Percentiles rank a stretch among this genome's conserved stretches.
Conservation (phyloP, 2,888 invertebrate genomes). For the Tridacna crocea region DNA sequence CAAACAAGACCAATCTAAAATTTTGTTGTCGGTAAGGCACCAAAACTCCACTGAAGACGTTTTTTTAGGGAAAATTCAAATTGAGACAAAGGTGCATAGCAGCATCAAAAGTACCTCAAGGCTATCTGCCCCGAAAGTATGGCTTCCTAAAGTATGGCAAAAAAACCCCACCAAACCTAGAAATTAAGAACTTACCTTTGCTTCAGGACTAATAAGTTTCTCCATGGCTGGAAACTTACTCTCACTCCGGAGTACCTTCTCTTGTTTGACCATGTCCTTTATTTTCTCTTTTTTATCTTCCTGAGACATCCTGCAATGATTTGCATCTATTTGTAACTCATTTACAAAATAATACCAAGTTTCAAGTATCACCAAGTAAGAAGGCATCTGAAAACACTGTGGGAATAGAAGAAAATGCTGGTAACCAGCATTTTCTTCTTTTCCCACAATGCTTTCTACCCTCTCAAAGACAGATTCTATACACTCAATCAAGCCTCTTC, state of each 20-base stretch:
- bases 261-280: constrained; percentile 71
- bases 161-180: too few species aligned
- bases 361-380: too few species aligned
- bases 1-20: too few species aligned
- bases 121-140: too few species aligned
- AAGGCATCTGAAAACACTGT: background rate
- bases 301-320: constrained; percentile 62
- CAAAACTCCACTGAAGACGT: too few species aligned
- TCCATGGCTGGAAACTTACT: constrained; percentile 75
- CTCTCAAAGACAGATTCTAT: background rate
- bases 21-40: too few species aligned
- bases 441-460: constrained; percentile 2
- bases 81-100: too few species aligned
- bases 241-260: constrained; percentile 74
- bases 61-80: too few species aligned
- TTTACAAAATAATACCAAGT: background rate
- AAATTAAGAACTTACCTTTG: constrained; percentile 59
- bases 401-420: constrained; percentile 1
- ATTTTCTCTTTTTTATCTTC: constrained; percentile 74
- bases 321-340: background rate
- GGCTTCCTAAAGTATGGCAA: too few species aligned
- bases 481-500: too few species aligned
- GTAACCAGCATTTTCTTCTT: constrained; percentile 2
- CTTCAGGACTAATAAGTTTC: constrained; percentile 66
- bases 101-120: too few species aligned